Evolutionary conservation across 1,140 invertebrate species (phyloP).

Genomic region (Rhagoletis pomonella): DNA sequence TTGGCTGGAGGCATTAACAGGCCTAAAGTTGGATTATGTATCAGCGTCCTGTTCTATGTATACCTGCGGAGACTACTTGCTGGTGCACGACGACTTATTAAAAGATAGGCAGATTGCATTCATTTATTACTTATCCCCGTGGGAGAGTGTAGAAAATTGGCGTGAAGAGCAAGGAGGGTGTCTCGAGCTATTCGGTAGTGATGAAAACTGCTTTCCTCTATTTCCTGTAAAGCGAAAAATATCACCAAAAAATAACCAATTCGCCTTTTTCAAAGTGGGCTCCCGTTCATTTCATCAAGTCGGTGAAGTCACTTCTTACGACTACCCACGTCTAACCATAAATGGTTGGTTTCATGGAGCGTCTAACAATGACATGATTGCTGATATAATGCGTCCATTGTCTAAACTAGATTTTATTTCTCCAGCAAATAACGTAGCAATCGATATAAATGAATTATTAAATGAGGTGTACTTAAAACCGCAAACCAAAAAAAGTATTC

Average conservation of each 20-base stretch:
- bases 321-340: conserved; percentile 80
- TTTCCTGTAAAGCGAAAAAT: conserved; percentile 76
- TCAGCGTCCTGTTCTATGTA: conserved; percentile 84
- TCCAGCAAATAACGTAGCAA: conserved; percentile 62
- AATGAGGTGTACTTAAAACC: conserved; percentile 75
- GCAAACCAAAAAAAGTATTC: conserved; percentile 75
- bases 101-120: conserved; percentile 83
- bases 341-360: conserved; percentile 86
- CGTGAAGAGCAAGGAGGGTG: conserved; percentile 78
- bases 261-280: conserved; percentile 83
- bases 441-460: conserved; percentile 74
- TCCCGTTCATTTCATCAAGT: conserved; percentile 76
- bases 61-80: conserved; percentile 81
- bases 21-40: conserved; percentile 78
- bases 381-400: conserved; percentile 65
- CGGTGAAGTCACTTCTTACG: conserved; percentile 79
- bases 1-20: conserved; percentile 78
- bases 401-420: conserved; percentile 65
- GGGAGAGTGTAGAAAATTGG: conserved; percentile 77
- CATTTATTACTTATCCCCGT: conserved; percentile 80
- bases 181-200: conserved; percentile 79
- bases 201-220: conserved; percentile 77
- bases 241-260: conserved; percentile 81
- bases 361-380: conserved; percentile 67
- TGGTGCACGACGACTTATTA: conserved; percentile 85